phyloP scores from a whole-genome alignment of 35 echinoderm and acorn worm species.

The Heliocidaris tuberculata region DNA sequence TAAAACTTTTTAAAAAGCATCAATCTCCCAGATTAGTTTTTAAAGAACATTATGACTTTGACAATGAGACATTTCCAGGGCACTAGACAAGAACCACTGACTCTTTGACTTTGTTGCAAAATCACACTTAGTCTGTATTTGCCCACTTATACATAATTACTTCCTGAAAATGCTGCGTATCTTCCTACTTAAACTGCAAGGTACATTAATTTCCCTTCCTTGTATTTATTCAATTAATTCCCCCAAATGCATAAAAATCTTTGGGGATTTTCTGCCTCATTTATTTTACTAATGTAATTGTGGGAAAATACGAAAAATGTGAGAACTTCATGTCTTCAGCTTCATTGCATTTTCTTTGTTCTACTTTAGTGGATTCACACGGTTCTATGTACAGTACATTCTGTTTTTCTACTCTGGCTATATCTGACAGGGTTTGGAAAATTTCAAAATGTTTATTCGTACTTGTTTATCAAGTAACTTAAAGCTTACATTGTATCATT shows the following conservation, averaged over 20 bases:
- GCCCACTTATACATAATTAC: neutral
- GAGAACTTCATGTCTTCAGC: neutral
- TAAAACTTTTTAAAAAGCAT: neutral
- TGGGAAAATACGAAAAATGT: neutral
- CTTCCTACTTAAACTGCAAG: neutral
- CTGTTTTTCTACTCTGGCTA: neutral
- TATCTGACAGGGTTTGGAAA: neutral
- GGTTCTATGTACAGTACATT: neutral
- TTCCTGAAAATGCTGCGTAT: neutral
- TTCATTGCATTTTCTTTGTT: neutral
- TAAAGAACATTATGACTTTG: neutral
- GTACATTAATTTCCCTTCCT: neutral
- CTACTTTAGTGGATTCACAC: neutral
- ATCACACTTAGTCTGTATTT: neutral
- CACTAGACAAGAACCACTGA: neutral
- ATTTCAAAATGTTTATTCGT: neutral
- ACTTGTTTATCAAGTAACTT: neutral
- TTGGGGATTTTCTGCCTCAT: constrained; percentile 2
- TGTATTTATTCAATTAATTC: neutral
- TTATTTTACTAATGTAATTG: neutral
- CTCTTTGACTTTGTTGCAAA: neutral
- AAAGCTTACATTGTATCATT: neutral
- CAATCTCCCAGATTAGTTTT: neutral
- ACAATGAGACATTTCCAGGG: neutral
- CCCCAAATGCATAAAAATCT: neutral